Evolutionary conservation across 2,888 invertebrate species (phyloP).

Genomic region (Dichetophora obliterata): DNA sequence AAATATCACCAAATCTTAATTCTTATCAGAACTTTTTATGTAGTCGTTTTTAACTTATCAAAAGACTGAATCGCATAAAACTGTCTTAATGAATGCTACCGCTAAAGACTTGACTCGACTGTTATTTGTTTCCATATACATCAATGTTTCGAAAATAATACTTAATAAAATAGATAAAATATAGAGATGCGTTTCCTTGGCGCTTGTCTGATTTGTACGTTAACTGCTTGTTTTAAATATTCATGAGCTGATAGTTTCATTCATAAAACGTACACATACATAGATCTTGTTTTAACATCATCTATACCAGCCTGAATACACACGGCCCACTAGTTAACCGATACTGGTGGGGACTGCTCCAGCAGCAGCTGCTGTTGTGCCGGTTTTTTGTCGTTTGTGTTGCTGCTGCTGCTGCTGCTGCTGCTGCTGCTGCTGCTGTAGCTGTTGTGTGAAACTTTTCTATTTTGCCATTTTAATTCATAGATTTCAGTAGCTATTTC

Average conservation of each 20-base stretch:
- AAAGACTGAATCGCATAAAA: too few species aligned
- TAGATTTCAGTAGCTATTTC: slow-evolving; percentile 59
- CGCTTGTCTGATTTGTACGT: neutral
- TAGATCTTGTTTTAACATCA: neutral
- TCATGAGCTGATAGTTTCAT: slow-evolving; percentile 65
- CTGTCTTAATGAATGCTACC: too few species aligned
- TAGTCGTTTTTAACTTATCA: too few species aligned
- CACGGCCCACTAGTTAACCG: slow-evolving; percentile 17
- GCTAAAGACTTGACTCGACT: too few species aligned
- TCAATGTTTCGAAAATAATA: too few species aligned
- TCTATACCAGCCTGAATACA: slow-evolving; percentile 49
- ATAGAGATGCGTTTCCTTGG: neutral
- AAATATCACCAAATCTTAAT: too few species aligned
- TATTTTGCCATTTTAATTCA: slow-evolving; percentile 52
- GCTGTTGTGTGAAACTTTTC: slow-evolving; percentile 31
- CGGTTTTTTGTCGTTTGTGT: slow-evolving; percentile 4
- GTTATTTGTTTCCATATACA: too few species aligned
- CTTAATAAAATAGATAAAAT: too few species aligned
- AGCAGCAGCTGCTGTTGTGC: slow-evolving; percentile 3
- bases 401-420: neutral
- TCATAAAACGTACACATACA: slow-evolving; percentile 56
- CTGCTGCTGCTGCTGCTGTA: neutral
- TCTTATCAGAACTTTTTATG: too few species aligned
- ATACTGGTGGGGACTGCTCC: slow-evolving; percentile 1
- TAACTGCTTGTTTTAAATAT: slow-evolving; percentile 45